Base-by-base conservation (phyloP, 2,113 vertebrate species). In the Chloropsis cyanopogon region DNA sequence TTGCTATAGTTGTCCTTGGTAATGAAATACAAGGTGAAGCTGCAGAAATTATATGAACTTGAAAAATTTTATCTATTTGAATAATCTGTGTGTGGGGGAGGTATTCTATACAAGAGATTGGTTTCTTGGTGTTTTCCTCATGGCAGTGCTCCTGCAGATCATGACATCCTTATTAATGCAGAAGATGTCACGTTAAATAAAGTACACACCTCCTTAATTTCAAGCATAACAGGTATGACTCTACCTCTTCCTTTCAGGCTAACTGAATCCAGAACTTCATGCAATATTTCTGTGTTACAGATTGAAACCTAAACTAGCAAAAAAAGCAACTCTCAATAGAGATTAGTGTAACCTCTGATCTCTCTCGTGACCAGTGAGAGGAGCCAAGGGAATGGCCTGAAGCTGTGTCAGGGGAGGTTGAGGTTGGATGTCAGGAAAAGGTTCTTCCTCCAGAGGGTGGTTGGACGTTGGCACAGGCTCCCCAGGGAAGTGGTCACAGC, bases 21-120 rank as follows among this genome's bases (percentile, higher is more conserved):
- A 63, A 82, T 52, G 26, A 92, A 83, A 78, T 47, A 66, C n/a
- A 88, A 95, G 75, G 79, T 94, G 82, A 94, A 82, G 68, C 19
- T 81, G 35, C 56, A 81, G 68, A 90, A 93, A 77, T 76, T 29
- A 64, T 65, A 77, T 6, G 7, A 70, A 66, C n/a, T 80, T 53
- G 18, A 85, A 85, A 90, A 90, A 69, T 6, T 28, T 41, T 49
- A 25, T 28, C 19, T 44, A 60, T 85, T 19, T 73, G 14, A 82
- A 76, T 71, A 64, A 37, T 79, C 7, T 25, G 6, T 13, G 2
- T 29, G 2, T 2, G 4, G 7, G 12, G 13, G 29, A 16, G 37
- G 9, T 46, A 53, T 41, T 88, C 44, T 82, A 5, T 63, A 61
- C 1, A 11, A 69, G 8, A 11, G 25, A 56, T 5, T 85, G 12